Evolutionary conservation across 2,113 vertebrate genomes (phyloP).

Genomic region (Varanus salvator): DNA sequence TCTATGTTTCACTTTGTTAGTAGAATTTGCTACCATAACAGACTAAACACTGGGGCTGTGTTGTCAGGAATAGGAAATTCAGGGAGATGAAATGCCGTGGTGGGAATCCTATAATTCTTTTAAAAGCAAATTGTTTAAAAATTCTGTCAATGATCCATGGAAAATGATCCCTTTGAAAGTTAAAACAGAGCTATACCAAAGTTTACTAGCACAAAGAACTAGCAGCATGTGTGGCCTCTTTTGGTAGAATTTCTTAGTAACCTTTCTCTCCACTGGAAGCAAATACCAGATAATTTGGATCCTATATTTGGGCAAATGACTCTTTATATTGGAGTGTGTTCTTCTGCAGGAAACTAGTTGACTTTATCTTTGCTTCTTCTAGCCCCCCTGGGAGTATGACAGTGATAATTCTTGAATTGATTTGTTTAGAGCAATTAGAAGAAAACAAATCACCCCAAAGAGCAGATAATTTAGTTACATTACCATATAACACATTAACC

Average conservation of each 20-base stretch:
- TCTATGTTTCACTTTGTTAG: background rate
- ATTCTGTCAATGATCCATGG: background rate
- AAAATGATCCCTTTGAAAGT: background rate
- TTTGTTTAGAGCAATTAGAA: slow-evolving; percentile 68
- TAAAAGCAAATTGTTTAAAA: background rate
- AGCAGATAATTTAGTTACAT: slow-evolving; percentile 63
- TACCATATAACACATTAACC: slow-evolving; percentile 55
- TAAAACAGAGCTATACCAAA: background rate
- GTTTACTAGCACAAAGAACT: background rate
- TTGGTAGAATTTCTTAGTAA: background rate
- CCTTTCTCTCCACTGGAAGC: slow-evolving; percentile 23
- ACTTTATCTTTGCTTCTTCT: slow-evolving; percentile 66
- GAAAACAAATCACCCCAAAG: slow-evolving; percentile 66
- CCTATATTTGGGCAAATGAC: slow-evolving; percentile 36
- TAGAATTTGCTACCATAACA: background rate
- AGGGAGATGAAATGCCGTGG: background rate
- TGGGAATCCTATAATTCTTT: background rate
- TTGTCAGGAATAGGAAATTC: background rate
- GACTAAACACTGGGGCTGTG: background rate
- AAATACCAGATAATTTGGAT: slow-evolving; percentile 38
- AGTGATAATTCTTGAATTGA: slow-evolving; percentile 64
- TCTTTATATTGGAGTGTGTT: slow-evolving; percentile 58
- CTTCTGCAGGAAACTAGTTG: slow-evolving; percentile 67
- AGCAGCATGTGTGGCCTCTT: slow-evolving; percentile 24
- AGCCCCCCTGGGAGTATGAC: slow-evolving; percentile 60